These are phyloP conservation scores for Corythornis cristatus DNA, from an alignment of 2,113 vertebrate genomes.

Conservation along the genomic window DNA sequence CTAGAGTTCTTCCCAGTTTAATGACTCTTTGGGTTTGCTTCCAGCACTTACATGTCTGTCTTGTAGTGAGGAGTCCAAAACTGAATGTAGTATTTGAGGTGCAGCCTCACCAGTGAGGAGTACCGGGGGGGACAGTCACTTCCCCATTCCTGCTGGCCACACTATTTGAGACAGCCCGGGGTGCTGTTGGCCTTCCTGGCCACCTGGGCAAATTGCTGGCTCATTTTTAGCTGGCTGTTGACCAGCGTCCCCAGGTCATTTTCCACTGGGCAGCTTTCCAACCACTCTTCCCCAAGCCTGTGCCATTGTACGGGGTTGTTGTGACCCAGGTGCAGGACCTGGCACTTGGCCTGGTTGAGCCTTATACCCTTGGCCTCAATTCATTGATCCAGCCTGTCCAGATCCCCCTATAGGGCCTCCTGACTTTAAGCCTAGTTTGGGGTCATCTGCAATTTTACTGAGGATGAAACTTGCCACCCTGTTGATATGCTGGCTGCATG, in stretches of 20 bases:
- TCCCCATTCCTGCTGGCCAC: no score
- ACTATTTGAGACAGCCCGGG: no score
- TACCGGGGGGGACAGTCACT: no score
- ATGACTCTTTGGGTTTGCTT: no score
- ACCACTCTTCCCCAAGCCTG: background rate
- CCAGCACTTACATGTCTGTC: no score
- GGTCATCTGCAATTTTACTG: background rate
- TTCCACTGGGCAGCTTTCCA: background rate
- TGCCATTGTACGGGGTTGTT: background rate
- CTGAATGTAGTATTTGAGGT: no score
- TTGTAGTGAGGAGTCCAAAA: no score
- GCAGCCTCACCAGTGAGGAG: no score
- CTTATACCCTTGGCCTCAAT: background rate
- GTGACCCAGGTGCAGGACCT: background rate
- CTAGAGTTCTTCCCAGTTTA: no score
- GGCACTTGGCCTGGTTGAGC: background rate
- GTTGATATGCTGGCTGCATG: background rate
- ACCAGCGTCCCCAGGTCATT: background rate
- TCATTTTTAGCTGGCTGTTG: background rate
- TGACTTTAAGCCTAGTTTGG: background rate
- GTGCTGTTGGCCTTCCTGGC: background rate
- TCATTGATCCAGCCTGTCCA: background rate
- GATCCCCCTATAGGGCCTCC: background rate
- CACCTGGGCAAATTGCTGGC: background rate
- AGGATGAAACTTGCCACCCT: background rate